phyloP scores from a whole-genome alignment of 2,797 vertebrate species.

The Bovichtus variegatus region DNA sequence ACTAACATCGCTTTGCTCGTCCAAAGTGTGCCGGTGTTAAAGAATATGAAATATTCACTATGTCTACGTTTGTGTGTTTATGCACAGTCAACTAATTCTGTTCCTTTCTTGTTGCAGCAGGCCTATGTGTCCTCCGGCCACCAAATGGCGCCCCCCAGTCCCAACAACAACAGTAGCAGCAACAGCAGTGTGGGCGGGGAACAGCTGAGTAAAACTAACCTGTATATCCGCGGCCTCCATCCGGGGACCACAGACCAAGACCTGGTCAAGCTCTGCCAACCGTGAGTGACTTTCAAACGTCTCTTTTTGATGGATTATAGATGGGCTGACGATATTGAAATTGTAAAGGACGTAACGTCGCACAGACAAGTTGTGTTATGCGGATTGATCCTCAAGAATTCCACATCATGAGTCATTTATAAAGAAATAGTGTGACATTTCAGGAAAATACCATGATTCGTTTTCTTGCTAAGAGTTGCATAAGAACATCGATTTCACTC shows the following conservation, averaged over 20 bases:
- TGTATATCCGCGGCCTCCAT: slow-evolving; percentile 94
- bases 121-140: slow-evolving; percentile 92
- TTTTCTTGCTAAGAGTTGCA: too few relatives aligned
- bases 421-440: neutral
- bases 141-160: slow-evolving; percentile 94
- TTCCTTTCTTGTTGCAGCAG: slow-evolving; percentile 80
- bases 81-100: neutral
- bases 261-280: slow-evolving; percentile 95
- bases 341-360: neutral
- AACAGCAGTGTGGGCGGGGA: slow-evolving; percentile 87
- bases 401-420: neutral
- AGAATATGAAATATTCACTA: neutral
- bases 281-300: slow-evolving; percentile 84
- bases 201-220: slow-evolving; percentile 96
- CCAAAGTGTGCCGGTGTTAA: slow-evolving; percentile 1
- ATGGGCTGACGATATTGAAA: neutral
- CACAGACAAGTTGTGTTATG: neutral
- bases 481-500: neutral
- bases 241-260: slow-evolving; percentile 96
- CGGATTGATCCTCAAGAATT: neutral
- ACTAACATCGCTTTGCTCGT: neutral
- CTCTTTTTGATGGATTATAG: neutral
- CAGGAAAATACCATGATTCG: neutral
- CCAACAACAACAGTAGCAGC: slow-evolving; percentile 88
- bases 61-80: neutral